Conservation (phyloP, 1,140 invertebrate species). For the Caerostris extrusa region DNA sequence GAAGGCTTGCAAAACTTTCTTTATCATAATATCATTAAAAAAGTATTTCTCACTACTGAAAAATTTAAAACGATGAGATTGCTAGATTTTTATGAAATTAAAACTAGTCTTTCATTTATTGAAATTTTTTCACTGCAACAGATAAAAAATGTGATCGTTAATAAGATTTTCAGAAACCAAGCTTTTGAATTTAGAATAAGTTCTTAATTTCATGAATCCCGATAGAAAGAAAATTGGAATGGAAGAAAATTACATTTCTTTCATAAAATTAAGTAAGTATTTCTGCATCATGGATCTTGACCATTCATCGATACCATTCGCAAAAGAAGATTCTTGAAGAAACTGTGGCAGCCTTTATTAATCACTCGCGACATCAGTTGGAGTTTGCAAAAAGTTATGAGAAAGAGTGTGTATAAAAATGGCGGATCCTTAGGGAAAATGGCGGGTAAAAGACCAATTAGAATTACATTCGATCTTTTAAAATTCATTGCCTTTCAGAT, state of each 20-base stretch:
- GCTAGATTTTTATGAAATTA: too few species aligned
- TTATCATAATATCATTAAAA: too few species aligned
- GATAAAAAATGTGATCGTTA: too few species aligned
- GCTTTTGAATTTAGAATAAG: neutral
- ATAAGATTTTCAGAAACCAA: neutral
- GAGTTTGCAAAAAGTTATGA: neutral
- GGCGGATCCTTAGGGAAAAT: neutral
- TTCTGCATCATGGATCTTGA: neutral
- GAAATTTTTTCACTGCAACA: too few species aligned
- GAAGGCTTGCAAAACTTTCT: too few species aligned
- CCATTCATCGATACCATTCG: neutral
- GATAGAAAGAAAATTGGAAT: neutral
- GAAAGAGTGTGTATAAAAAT: neutral
- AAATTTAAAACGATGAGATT: too few species aligned
- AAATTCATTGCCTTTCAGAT: slow-evolving; percentile 41
- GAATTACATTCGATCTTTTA: slow-evolving; percentile 60
- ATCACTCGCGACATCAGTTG: neutral
- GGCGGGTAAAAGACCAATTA: slow-evolving; percentile 54
- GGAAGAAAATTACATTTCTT: neutral
- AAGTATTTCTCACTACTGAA: too few species aligned
- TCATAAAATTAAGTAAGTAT: neutral
- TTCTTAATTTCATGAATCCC: neutral
- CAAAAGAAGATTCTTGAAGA: neutral
- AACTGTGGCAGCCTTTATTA: neutral
- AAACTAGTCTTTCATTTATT: too few species aligned